Evolutionary conservation across 2,888 invertebrate species (phyloP), one percentile per base, ranked within the genome.

Genomic region (Himalopsyche anomala): DNA sequence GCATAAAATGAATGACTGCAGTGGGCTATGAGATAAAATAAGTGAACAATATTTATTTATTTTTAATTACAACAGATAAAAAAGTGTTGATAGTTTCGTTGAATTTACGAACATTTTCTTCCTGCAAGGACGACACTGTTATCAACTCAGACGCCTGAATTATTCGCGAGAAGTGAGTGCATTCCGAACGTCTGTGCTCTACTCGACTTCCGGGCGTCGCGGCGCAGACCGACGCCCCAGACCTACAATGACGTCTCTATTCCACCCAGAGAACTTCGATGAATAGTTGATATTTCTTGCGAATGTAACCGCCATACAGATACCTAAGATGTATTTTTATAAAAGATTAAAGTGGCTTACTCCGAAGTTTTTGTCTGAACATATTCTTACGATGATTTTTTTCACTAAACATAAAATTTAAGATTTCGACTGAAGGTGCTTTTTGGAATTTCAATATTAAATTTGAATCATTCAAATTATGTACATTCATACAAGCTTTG

Each of bases 151-250:
- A 80, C 84, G 62, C 40, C 80, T 86, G 86, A 86, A 86, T 86
- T 81, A 86, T 86, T 86, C 54, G 45, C 36, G 15, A 80, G 84
- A 81, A 84, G 84, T 54, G 86, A 86, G 86, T 84, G 86, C 84
- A 86, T 86, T 84, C 82, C 80, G 54, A 79, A 54, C 81, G 74
- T 81, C 84, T 84, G 55, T 45, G 84, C 40, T 12, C 38, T 17
- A 81, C 81, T 54, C 81, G 36, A 81, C 81, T 38, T 74, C 74
- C 38, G 74, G 74, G 74, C 74, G 74, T 74, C 74, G 74, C 15
- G 74, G 36, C 74, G 36, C 74, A n/a, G 74, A 74, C 74, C 74
- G 74, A 74, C 74, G 74, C 74, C 74, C 74, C 36, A 74, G 15
- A 74, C 38, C 74, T 36, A 74, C 74, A 36, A 36, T 36, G 36